A percentile compares a stretch with the other conserved stretches of the same genome.
phyloP scores from a whole-genome alignment of 2,888 invertebrate genomes.

The Apotomis capreana region DNA sequence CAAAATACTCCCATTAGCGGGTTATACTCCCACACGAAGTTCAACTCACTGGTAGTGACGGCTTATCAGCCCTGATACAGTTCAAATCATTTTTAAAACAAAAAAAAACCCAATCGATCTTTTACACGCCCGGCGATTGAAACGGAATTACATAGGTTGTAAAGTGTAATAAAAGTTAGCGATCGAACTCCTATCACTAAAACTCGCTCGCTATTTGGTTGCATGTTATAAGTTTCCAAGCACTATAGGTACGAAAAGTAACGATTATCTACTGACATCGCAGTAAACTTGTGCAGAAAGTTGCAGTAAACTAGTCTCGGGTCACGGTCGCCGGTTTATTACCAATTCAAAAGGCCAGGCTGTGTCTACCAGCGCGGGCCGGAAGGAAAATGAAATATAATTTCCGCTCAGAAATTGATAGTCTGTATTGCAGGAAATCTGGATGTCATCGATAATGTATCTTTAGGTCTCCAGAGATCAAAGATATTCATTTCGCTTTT shows the following conservation, averaged over 20 bases:
- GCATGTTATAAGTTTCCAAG: too few relatives aligned
- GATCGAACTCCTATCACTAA: too few relatives aligned
- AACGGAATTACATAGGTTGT: too few relatives aligned
- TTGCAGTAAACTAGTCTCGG: constrained; percentile 21
- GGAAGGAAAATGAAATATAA: constrained; percentile 10
- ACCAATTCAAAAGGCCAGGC: constrained; percentile 25
- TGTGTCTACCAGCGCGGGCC: constrained; percentile 3
- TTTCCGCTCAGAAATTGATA: constrained; percentile 16
- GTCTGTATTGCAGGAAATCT: background rate
- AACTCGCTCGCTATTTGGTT: too few relatives aligned
- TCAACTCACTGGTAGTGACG: too few relatives aligned
- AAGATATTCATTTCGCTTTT: background rate
- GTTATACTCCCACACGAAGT: too few relatives aligned
- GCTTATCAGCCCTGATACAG: too few relatives aligned
- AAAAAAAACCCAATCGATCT: too few relatives aligned
- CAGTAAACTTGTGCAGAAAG: constrained; percentile 20
- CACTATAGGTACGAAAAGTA: background rate
- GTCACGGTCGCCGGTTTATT: constrained; percentile 35
- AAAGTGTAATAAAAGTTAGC: too few relatives aligned
- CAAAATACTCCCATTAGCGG: too few relatives aligned
- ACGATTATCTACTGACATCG: constrained; percentile 41
- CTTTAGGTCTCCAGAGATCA: background rate
- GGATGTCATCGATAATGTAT: background rate
- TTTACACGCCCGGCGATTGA: too few relatives aligned
- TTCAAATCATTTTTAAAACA: too few relatives aligned